phyloP scores from a whole-genome alignment of 2,113 vertebrate genomes.

The Talpa occidentalis region DNA sequence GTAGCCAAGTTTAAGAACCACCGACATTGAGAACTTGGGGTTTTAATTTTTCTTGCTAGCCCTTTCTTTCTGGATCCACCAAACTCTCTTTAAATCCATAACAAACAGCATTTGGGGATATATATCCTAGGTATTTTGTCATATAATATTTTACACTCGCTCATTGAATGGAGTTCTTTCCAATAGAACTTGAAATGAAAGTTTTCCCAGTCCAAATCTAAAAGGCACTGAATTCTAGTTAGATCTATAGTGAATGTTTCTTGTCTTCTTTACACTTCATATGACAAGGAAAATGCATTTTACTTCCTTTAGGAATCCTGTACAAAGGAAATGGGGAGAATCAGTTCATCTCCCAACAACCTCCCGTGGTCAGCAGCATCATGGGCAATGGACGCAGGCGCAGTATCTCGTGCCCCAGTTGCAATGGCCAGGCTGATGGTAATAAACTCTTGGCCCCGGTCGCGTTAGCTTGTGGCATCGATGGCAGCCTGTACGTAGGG shows the following conservation, averaged over 20 bases:
- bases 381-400: slow-evolving; percentile 98
- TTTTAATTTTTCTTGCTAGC: neutral
- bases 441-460: slow-evolving; percentile 98
- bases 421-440: slow-evolving; percentile 98
- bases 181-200: neutral
- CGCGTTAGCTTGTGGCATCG: slow-evolving; percentile 95
- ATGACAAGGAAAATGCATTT: neutral
- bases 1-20: neutral
- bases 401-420: slow-evolving; percentile 98
- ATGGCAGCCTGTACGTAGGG: slow-evolving; percentile 97
- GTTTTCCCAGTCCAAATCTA: neutral
- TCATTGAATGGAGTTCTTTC: neutral
- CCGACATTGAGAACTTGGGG: neutral
- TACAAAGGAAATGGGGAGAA: slow-evolving; percentile 99
- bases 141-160: neutral
- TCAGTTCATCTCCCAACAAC: slow-evolving; percentile 97
- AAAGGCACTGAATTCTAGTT: neutral
- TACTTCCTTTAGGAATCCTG: slow-evolving; percentile 91
- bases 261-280: neutral
- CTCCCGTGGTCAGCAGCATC: slow-evolving; percentile 95
- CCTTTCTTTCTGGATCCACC: neutral
- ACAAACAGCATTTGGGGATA: neutral
- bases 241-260: neutral
- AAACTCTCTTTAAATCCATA: neutral
- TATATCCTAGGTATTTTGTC: neutral